Evolutionary conservation across 2,888 invertebrate species (phyloP).

Genomic region (Drepana falcataria): DNA sequence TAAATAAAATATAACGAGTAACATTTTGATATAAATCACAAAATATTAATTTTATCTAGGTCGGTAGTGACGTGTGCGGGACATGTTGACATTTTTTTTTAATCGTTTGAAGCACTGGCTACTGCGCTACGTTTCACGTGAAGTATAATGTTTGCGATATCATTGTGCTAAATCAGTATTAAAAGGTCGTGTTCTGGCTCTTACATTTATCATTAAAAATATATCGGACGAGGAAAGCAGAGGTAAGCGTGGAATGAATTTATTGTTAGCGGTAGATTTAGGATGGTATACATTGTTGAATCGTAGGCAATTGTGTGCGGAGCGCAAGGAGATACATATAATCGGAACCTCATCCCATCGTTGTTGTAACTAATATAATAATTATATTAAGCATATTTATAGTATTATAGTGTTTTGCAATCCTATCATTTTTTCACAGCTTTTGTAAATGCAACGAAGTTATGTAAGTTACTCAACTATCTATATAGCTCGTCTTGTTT

Average conservation of each 20-base stretch:
- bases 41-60: conserved; percentile 43
- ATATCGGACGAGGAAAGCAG: conserved; percentile 1
- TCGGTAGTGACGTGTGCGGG: conserved; percentile 65
- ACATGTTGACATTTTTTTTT: conserved; percentile 6
- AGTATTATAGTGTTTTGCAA: conserved; percentile 1
- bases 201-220: conserved; percentile 1
- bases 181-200: conserved; percentile 42
- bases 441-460: conserved; percentile 63
- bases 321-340: neutral
- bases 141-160: neutral
- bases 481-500: conserved; percentile 27
- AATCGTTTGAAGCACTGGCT: too few relatives aligned
- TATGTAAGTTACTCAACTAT: conserved; percentile 24
- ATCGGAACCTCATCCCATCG: conserved; percentile 23
- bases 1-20: conserved; percentile 35
- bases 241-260: conserved; percentile 1
- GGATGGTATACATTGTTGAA: neutral
- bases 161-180: conserved; percentile 30
- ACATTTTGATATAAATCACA: conserved; percentile 49
- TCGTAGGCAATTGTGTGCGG: neutral
- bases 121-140: neutral
- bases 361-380: conserved; percentile 27
- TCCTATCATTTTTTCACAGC: conserved; percentile 30
- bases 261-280: conserved; percentile 2
- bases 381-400: neutral